These are phyloP conservation scores for Aporrectodea caliginosa DNA, from an alignment of 1,140 invertebrate species.

Conservation along the genomic window DNA sequence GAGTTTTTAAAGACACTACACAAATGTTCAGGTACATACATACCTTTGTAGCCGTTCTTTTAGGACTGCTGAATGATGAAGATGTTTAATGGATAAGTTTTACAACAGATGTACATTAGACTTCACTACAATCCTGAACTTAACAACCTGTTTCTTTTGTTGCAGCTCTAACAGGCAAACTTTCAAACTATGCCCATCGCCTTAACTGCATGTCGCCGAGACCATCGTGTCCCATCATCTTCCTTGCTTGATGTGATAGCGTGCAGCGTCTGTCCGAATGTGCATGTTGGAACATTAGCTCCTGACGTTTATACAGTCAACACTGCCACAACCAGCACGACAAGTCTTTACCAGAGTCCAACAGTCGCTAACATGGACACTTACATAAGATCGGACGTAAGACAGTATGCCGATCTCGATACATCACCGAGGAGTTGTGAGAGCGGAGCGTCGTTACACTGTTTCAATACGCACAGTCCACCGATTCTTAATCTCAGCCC, in stretches of 20 bases:
- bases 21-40: too few species aligned
- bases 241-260: neutral
- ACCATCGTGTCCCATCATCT: neutral
- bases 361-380: neutral
- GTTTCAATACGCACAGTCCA: constrained; percentile 51
- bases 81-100: too few species aligned
- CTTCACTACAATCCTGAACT: too few species aligned
- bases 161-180: neutral
- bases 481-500: constrained; percentile 54
- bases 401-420: constrained; percentile 9
- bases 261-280: neutral
- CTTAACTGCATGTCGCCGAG: neutral
- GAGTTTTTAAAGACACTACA: too few species aligned
- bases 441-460: constrained; percentile 19
- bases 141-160: neutral
- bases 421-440: constrained; percentile 20
- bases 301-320: neutral
- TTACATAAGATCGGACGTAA: neutral
- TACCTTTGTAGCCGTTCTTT: too few species aligned
- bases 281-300: neutral
- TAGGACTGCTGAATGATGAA: too few species aligned
- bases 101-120: too few species aligned
- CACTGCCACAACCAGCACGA: neutral
- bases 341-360: neutral
- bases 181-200: neutral